A percentile compares a stretch with the other conserved stretches of the same genome.
phyloP scores from a whole-genome alignment of 2,797 vertebrate species.

The Sebastolobus altivelis region DNA sequence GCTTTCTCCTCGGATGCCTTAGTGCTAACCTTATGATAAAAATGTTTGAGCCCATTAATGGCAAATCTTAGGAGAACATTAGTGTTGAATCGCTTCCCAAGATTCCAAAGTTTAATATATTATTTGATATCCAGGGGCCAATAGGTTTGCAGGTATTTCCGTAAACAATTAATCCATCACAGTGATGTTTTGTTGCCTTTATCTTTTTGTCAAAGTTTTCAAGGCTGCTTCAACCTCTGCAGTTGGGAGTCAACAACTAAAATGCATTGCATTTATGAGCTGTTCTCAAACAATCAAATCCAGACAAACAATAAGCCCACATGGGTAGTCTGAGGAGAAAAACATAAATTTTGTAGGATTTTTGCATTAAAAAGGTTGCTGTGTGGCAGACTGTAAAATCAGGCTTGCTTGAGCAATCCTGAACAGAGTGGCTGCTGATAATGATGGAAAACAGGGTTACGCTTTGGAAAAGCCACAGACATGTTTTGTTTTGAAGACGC shows the following conservation, averaged over 20 bases:
- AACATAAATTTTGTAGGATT: background rate
- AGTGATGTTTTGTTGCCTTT: constrained; percentile 10
- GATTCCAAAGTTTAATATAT: background rate
- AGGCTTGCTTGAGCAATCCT: background rate
- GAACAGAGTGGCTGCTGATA: background rate
- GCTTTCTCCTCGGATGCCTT: too few relatives aligned
- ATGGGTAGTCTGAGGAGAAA: background rate
- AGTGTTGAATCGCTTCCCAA: background rate
- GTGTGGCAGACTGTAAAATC: background rate
- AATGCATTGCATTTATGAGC: background rate
- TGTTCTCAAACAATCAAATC: background rate
- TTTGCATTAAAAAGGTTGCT: constrained; percentile 8
- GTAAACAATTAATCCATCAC: background rate
- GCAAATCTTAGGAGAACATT: background rate
- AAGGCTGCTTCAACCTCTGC: background rate
- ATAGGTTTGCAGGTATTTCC: background rate
- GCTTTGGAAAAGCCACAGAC: background rate
- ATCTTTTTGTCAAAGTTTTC: constrained; percentile 1
- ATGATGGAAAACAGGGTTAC: background rate
- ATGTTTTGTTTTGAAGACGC: background rate
- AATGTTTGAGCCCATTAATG: background rate
- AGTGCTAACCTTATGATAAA: background rate
- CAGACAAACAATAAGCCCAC: constrained; percentile 11
- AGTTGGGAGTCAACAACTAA: background rate
- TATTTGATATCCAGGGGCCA: background rate